Percentiles rank a stretch among this genome's conserved stretches.
These are phyloP conservation scores for Hylyphantes graminicola DNA, from an alignment of 1,140 invertebrate species.

Conservation along the genomic window DNA sequence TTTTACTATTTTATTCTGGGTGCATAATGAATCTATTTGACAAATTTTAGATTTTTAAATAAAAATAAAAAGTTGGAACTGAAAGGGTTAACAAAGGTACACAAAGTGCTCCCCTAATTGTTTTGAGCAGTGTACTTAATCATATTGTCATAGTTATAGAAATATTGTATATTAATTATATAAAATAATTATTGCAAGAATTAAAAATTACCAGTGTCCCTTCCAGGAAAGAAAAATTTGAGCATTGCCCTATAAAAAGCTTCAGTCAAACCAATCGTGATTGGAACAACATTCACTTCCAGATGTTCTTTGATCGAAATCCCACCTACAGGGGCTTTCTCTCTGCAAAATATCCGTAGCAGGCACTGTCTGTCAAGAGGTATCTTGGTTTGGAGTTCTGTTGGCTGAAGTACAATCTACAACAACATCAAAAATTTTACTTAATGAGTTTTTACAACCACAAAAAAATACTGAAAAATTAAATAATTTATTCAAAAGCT, in stretches of 20 bases:
- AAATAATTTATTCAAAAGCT: too few relatives aligned
- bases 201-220: slow-evolving; percentile 74
- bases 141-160: too few relatives aligned
- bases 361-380: slow-evolving; percentile 87
- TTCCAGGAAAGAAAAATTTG: slow-evolving; percentile 98
- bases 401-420: slow-evolving; percentile 85
- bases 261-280: slow-evolving; percentile 93
- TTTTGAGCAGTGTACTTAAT: too few relatives aligned
- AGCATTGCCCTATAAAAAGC: slow-evolving; percentile 98
- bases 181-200: neutral
- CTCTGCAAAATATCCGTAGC: slow-evolving; percentile 86
- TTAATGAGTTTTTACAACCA: too few relatives aligned
- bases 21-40: too few relatives aligned
- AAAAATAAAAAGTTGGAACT: too few relatives aligned
- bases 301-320: slow-evolving; percentile 99
- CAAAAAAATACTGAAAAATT: neutral
- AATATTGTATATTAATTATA: too few relatives aligned
- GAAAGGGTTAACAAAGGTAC: too few relatives aligned
- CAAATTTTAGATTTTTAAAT: too few relatives aligned
- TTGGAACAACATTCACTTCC: slow-evolving; percentile 93
- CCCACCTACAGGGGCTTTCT: slow-evolving; percentile 92
- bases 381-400: slow-evolving; percentile 88
- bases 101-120: too few relatives aligned
- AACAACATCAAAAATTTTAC: neutral
- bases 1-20: too few relatives aligned